These are phyloP conservation scores for Napeogenes inachia DNA, from an alignment of 2,888 invertebrate genomes.

Conservation along the genomic window DNA sequence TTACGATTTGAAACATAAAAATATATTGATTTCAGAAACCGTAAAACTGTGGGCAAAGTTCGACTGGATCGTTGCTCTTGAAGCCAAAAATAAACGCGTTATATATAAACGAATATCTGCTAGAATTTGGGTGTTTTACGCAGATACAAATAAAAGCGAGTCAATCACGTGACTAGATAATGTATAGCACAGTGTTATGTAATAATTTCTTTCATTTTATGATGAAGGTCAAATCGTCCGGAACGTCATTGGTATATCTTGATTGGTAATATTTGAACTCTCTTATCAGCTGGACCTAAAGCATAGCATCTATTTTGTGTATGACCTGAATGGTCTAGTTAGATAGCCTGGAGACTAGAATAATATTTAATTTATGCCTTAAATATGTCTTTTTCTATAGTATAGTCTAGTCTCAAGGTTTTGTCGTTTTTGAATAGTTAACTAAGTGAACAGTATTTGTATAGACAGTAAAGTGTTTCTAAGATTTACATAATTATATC, in stretches of 20 bases:
- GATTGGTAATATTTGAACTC: not conserved
- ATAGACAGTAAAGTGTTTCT: no score
- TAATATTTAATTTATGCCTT: not conserved
- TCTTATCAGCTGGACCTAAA: not conserved
- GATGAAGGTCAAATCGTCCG: not conserved
- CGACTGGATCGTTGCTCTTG: no score
- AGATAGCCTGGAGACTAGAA: not conserved
- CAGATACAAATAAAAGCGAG: not conserved
- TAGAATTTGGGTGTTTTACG: not conserved
- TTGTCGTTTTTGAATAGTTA: no score
- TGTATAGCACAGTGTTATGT: not conserved
- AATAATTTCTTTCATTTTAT: not conserved
- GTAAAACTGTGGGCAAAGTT: no score
- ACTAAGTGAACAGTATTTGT: no score
- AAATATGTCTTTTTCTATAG: no score
- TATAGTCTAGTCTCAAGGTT: no score
- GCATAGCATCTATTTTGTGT: conserved; percentile 2
- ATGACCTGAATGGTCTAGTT: conserved; percentile 4
- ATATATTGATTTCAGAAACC: no score
- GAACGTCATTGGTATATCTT: not conserved
- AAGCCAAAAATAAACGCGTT: no score
- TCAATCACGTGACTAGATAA: not conserved
- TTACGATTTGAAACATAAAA: no score
- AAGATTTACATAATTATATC: no score
- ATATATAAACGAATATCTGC: no score